Evolutionary conservation across 2,797 vertebrate species (phyloP), one percentile per base, ranked within the genome.

Genomic region (Sus cebifrons): DNA sequence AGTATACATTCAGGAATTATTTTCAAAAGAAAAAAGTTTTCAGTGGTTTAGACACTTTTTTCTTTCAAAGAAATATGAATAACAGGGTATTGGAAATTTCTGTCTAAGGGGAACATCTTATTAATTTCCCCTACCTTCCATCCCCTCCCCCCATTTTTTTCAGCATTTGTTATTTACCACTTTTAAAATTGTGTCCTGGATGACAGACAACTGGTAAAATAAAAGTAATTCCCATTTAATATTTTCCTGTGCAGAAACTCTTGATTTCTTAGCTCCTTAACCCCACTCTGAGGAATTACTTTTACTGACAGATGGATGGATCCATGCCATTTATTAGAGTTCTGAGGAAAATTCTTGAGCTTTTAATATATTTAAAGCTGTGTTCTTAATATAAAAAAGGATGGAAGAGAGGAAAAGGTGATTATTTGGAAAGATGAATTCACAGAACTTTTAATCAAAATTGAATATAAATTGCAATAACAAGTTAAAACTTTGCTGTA

Each of bases 391-490:
- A 87, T 20, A 74, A 84, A 94, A 95, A 75, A 67, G 12, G 29
- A 64, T 7, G 21, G 23, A 70, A 85, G 52, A 86, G 44, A 93
- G 58, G 40, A 54, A 91, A 58, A 58, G 21, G 0, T 84, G 77
- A 78, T 83, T 86, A 44, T 64, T 95, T 94, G 44, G 25, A 91
- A 89, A 89, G 25, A 88, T 60, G 49, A 92, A 92, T 86, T 88
- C 29, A 73, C 4, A 89, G 88, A 64, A 64, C 36, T 29, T 78
- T 78, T 92, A 65, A 75, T 91, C 86, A 68, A 58, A 81, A 89
- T 79, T 89, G 71, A 81, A 68, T 86, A 85, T 21, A 71, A 71
- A 70, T 74, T 86, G 27, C 23, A 93, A 13, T 79, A 89, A 49
- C 29, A 81, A n/a, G 68, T 73, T 79, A 83, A 91, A 94, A 93